Evolutionary conservation across 2,888 invertebrate species (phyloP).

Genomic region (Eulithis testata): DNA sequence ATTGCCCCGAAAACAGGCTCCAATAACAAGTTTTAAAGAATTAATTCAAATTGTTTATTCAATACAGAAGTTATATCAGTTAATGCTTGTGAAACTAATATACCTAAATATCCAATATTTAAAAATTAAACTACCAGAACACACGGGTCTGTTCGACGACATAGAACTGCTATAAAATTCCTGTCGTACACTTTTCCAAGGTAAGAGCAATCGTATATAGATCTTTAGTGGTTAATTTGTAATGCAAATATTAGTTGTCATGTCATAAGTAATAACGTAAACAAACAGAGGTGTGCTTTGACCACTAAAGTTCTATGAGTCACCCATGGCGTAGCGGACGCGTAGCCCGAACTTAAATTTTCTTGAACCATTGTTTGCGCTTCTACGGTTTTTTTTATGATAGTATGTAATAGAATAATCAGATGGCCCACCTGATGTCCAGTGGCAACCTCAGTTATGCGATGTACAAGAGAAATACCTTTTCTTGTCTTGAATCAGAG

Average conservation of each 20-base stretch:
- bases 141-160: background rate
- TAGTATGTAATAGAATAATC: no score
- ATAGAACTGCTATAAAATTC: slow-evolving; percentile 18
- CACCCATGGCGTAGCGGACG: slow-evolving; percentile 35
- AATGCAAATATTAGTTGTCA: slow-evolving; percentile 32
- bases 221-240: slow-evolving; percentile 28
- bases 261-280: slow-evolving; percentile 47
- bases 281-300: slow-evolving; percentile 48
- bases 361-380: slow-evolving; percentile 28
- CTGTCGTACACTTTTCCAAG: slow-evolving; percentile 21
- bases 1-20: slow-evolving; percentile 16
- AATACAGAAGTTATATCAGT: no score
- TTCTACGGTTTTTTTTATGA: slow-evolving; percentile 14
- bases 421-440: no score
- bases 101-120: background rate
- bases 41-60: no score
- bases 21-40: slow-evolving; percentile 17
- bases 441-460: no score
- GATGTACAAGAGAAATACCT: no score
- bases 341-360: slow-evolving; percentile 35
- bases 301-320: slow-evolving; percentile 45
- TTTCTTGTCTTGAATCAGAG: no score
- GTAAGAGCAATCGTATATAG: slow-evolving; percentile 24
- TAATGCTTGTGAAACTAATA: slow-evolving; percentile 4
- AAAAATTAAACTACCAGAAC: background rate